phyloP scores from a whole-genome alignment of 2,797 vertebrate genomes.

The Tangara arthus region DNA sequence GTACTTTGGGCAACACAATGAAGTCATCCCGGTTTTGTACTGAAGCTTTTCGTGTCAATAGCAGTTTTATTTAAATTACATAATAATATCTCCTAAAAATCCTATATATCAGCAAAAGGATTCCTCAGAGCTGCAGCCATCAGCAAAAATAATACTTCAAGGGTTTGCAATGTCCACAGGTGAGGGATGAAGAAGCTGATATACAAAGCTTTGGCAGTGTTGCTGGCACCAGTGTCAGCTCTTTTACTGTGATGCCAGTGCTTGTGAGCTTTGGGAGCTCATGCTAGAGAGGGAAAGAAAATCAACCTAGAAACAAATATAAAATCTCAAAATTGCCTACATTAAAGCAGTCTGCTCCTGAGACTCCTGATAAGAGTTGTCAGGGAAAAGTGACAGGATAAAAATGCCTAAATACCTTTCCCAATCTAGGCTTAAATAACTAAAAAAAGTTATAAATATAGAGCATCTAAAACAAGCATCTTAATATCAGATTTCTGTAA shows the following conservation, averaged over 20 bases:
- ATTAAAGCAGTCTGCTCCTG: not conserved
- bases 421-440: not conserved
- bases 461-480: not conserved
- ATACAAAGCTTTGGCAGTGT: not conserved
- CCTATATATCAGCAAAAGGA: not conserved
- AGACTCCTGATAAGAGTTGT: not conserved
- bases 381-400: not conserved
- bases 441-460: not conserved
- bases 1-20: not conserved
- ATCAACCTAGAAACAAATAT: not conserved
- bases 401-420: not conserved
- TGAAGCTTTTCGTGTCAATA: not conserved
- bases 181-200: not conserved
- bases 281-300: not conserved
- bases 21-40: not conserved
- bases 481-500: not conserved
- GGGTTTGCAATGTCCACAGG: not conserved
- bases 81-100: not conserved
- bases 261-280: not conserved
- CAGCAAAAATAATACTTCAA: not conserved
- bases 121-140: not conserved
- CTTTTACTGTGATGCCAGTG: not conserved
- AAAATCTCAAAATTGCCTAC: not conserved
- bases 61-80: not conserved
- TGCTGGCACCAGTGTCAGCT: not conserved